Conservation (phyloP, 2,888 invertebrate genomes). For the Protodeltote pygarga region DNA sequence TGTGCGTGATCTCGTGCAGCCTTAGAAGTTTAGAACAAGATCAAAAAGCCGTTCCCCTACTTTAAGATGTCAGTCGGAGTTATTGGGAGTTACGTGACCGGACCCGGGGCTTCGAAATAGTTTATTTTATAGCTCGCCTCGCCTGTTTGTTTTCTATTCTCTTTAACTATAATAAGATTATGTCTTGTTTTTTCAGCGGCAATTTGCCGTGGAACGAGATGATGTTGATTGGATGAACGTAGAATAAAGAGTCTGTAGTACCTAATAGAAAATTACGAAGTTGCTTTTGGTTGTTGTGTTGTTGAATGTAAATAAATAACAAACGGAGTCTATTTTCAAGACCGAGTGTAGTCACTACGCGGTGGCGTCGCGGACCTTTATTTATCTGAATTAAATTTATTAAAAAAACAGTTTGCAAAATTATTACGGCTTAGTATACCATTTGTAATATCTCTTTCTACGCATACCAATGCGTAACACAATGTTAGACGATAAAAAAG, state of each 20-base stretch:
- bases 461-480: too few relatives aligned
- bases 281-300: too few relatives aligned
- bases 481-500: constrained; percentile 31
- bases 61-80: constrained; percentile 77
- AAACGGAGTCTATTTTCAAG: too few relatives aligned
- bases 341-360: too few relatives aligned
- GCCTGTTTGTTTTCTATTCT: constrained; percentile 45
- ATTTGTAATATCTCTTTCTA: too few relatives aligned
- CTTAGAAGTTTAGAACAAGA: constrained; percentile 63
- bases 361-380: too few relatives aligned
- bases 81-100: constrained; percentile 75
- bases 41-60: constrained; percentile 75
- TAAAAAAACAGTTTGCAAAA: too few relatives aligned
- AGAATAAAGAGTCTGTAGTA: neutral
- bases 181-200: constrained; percentile 36
- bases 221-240: neutral
- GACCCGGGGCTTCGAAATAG: constrained; percentile 59
- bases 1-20: constrained; percentile 46
- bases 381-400: too few relatives aligned
- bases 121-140: constrained; percentile 56
- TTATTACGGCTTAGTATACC: too few relatives aligned
- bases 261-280: too few relatives aligned
- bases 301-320: too few relatives aligned
- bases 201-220: constrained; percentile 21
- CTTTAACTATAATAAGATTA: constrained; percentile 40